phyloP scores from a whole-genome alignment of 2,113 vertebrate genomes.

The Cariama cristata region DNA sequence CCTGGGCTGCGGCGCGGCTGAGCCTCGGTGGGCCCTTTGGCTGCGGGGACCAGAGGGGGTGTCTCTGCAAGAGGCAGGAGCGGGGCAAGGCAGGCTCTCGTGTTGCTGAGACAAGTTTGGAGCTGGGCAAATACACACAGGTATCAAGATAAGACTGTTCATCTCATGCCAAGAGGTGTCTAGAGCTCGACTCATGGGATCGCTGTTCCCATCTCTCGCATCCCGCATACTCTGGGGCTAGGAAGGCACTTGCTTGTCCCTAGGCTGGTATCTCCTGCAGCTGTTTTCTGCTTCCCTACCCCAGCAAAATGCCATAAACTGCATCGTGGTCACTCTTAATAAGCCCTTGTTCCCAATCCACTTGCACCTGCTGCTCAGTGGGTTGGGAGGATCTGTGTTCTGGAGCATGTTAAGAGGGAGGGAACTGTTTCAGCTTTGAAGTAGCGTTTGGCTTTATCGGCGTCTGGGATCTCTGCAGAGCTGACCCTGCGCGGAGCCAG shows the following conservation, averaged over 20 bases:
- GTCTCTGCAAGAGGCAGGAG: not conserved
- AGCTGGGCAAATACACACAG: conserved; percentile 23
- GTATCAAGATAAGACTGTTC: conserved; percentile 35
- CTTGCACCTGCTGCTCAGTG: not conserved
- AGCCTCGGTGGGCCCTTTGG: not conserved
- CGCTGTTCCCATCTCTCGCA: not conserved
- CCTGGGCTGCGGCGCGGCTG: not conserved
- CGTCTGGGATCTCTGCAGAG: not conserved
- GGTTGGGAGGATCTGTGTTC: conserved; percentile 10
- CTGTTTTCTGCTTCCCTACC: not conserved
- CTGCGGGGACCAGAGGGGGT: not conserved
- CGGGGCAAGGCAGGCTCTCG: not conserved
- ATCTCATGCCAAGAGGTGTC: not conserved
- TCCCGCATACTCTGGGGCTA: rapidly evolving
- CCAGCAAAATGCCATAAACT: not conserved
- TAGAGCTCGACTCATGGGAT: not conserved
- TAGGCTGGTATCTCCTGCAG: not conserved
- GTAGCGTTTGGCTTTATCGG: not conserved
- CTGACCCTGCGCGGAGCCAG: not conserved
- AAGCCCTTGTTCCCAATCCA: not conserved
- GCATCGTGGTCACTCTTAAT: not conserved
- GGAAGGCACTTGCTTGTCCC: not conserved
- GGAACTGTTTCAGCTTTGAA: conserved; percentile 14
- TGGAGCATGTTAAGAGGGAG: not conserved
- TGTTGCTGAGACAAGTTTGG: conserved; percentile 40